phyloP scores from a whole-genome alignment of 2,113 vertebrate genomes.

The Tragelaphus scriptus region DNA sequence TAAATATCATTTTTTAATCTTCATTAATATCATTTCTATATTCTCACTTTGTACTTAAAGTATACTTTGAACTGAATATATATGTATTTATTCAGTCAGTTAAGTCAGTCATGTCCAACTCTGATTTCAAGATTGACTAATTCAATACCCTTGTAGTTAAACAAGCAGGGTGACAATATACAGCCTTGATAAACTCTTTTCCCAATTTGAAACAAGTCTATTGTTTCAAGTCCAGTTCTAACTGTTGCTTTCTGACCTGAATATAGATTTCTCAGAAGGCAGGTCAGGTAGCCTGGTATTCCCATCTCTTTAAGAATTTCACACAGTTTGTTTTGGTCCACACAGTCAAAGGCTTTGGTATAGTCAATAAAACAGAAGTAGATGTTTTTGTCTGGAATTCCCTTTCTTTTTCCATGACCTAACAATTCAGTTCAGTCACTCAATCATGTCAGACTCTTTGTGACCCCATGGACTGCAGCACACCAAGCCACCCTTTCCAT shows the following conservation, averaged over 20 bases:
- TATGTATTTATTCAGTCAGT: background rate
- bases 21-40: background rate
- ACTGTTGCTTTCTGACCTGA: background rate
- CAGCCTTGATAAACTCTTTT: background rate
- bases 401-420: background rate
- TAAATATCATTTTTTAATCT: background rate
- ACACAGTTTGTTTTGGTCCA: background rate
- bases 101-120: accelerated
- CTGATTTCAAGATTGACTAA: background rate
- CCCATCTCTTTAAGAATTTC: background rate
- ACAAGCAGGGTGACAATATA: background rate
- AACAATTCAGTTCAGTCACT: background rate
- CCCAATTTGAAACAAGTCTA: background rate
- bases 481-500: background rate
- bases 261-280: background rate
- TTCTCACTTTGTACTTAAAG: background rate
- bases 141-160: background rate
- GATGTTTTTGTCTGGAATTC: background rate
- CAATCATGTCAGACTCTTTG: background rate
- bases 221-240: background rate
- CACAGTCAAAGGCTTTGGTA: background rate
- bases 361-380: background rate
- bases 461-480: accelerated
- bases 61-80: background rate
- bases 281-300: background rate